Evolutionary conservation across 2,113 vertebrate species (phyloP).

Genomic region (Bothrops jararaca): DNA sequence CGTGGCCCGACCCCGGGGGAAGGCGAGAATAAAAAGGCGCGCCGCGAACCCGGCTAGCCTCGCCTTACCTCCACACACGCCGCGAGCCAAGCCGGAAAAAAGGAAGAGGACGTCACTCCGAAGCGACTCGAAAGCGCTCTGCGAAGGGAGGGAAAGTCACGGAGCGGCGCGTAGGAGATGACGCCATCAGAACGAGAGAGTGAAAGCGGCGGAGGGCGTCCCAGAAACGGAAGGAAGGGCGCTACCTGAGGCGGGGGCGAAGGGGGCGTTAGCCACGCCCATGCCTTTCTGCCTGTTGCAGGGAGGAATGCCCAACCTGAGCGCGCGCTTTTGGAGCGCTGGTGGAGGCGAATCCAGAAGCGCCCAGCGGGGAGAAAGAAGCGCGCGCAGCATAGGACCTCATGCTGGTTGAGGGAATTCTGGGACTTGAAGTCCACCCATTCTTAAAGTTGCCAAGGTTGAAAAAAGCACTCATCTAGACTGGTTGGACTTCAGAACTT

Average conservation of each 20-base stretch:
- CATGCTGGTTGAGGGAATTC: neutral
- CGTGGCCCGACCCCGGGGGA: neutral
- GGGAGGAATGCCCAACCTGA: neutral
- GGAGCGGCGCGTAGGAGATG: neutral
- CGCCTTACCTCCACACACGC: conserved; percentile 40
- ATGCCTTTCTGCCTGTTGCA: no score
- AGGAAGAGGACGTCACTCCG: fast-evolving
- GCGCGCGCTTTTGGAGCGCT: neutral
- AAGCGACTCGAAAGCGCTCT: neutral
- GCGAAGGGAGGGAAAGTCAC: neutral
- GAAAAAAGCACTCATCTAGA: neutral
- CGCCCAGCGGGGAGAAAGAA: neutral
- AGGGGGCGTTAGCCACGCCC: neutral
- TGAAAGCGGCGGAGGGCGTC: neutral
- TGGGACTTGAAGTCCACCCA: neutral
- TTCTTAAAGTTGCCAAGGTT: neutral
- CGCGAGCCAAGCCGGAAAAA: conserved; percentile 43
- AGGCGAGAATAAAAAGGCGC: neutral
- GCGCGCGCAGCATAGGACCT: no score
- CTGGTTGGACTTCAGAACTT: neutral
- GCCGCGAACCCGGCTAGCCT: neutral
- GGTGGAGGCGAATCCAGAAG: neutral
- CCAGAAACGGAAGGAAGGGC: neutral
- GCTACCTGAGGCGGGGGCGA: no score
- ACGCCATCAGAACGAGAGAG: neutral